phyloP scores from a whole-genome alignment of 2,797 vertebrate species.

The Adrianichthys oophorus region DNA sequence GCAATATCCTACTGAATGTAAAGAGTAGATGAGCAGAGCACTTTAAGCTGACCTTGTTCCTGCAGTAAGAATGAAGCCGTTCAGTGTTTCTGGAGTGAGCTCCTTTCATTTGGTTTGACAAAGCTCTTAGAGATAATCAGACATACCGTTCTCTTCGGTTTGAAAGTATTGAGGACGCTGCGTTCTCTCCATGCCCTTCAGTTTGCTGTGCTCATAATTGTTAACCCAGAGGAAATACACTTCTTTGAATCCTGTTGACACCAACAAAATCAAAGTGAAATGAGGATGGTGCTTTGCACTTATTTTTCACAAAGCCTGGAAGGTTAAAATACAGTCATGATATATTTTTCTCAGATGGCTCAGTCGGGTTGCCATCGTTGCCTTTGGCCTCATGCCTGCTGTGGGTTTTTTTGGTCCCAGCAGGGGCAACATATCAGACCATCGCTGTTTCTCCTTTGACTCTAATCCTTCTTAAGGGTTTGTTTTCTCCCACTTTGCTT shows the following conservation, averaged over 20 bases:
- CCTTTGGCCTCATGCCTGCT: slow-evolving; percentile 59
- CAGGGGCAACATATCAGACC: slow-evolving; percentile 43
- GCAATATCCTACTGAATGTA: slow-evolving; percentile 48
- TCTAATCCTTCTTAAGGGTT: slow-evolving; percentile 9
- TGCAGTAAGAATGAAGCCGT: slow-evolving; percentile 18
- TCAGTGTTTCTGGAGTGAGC: slow-evolving; percentile 30
- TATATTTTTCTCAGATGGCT: slow-evolving; percentile 23
- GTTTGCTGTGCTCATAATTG: slow-evolving; percentile 14
- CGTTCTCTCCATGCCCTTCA: slow-evolving; percentile 32
- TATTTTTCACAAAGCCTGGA: not conserved
- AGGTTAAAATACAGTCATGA: not conserved
- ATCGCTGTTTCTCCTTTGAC: slow-evolving; percentile 22
- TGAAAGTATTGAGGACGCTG: slow-evolving; percentile 30
- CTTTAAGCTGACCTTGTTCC: slow-evolving; percentile 23
- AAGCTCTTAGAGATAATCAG: slow-evolving; percentile 38
- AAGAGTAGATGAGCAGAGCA: slow-evolving; percentile 39
- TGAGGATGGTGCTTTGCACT: slow-evolving; percentile 26
- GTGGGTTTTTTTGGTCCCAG: slow-evolving; percentile 34
- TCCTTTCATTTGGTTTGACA: slow-evolving; percentile 39
- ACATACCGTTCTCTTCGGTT: slow-evolving; percentile 14
- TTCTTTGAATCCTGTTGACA: not conserved
- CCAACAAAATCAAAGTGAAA: not conserved
- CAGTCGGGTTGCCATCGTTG: slow-evolving; percentile 45
- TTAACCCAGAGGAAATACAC: not conserved
- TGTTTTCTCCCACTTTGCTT: slow-evolving; percentile 13